Evolutionary conservation across 2,888 invertebrate genomes (phyloP).

Genomic region (Pyrocoelia pectoralis): DNA sequence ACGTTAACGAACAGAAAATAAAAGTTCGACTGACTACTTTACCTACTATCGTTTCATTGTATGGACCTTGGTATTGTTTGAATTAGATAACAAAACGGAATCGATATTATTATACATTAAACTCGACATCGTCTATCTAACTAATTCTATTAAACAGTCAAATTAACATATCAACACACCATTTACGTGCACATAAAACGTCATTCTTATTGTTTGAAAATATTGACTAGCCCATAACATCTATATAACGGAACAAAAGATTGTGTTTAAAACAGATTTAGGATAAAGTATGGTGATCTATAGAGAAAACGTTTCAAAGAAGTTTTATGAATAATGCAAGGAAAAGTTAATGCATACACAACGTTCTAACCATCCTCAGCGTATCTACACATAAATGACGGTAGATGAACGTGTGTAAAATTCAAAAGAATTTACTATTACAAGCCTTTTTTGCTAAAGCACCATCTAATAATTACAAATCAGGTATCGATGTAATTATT

Average conservation of each 20-base stretch:
- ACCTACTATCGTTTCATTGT: no score
- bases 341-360: conserved; percentile 30
- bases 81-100: no score
- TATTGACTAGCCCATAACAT: not conserved
- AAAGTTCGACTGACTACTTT: no score
- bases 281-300: conserved; percentile 27
- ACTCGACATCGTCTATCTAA: no score
- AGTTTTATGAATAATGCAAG: conserved; percentile 30
- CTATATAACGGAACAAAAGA: conserved; percentile 5
- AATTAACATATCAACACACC: no score
- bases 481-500: conserved; percentile 28
- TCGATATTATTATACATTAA: no score
- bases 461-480: not conserved
- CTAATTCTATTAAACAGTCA: no score
- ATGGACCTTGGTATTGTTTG: no score
- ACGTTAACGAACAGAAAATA: no score
- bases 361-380: conserved; percentile 16
- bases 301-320: conserved; percentile 22
- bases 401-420: conserved; percentile 11
- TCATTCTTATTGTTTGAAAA: not conserved
- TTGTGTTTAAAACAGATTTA: conserved; percentile 22
- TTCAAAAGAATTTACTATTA: conserved; percentile 19
- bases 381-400: conserved; percentile 16
- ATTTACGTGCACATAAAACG: not conserved
- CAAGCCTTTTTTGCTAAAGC: no score